Conservation (phyloP, 2,888 invertebrate genomes). For the Chymomyza fuscimana region DNA sequence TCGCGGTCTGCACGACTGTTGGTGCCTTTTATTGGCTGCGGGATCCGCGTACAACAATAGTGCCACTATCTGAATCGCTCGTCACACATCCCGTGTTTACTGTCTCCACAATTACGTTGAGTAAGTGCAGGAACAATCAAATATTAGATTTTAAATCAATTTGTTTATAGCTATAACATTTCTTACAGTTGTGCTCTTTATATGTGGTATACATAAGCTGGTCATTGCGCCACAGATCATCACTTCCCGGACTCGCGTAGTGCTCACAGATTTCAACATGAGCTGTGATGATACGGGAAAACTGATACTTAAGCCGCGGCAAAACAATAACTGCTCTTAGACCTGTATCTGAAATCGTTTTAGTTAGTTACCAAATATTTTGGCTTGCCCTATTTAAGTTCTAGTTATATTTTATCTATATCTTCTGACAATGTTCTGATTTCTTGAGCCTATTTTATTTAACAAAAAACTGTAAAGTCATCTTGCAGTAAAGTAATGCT, state of each 20-base stretch:
- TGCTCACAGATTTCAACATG: slow-evolving; percentile 97
- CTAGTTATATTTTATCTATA: neutral
- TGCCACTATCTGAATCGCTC: slow-evolving; percentile 93
- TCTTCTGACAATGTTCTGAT: too few relatives aligned
- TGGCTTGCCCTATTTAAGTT: slow-evolving; percentile 29
- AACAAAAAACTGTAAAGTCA: too few relatives aligned
- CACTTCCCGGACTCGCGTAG: slow-evolving; percentile 92
- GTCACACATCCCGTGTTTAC: slow-evolving; percentile 97
- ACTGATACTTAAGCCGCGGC: slow-evolving; percentile 94
- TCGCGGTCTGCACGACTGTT: slow-evolving; percentile 94
- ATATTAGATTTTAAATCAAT: neutral
- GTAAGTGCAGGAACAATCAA: slow-evolving; percentile 80
- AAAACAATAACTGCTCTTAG: slow-evolving; percentile 80
- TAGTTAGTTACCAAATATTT: slow-evolving; percentile 32
- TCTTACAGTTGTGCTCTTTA: slow-evolving; percentile 88
- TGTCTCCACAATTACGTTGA: slow-evolving; percentile 89
- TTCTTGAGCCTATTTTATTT: too few relatives aligned
- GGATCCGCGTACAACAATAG: slow-evolving; percentile 95
- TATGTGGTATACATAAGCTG: slow-evolving; percentile 95
- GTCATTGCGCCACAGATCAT: slow-evolving; percentile 98
- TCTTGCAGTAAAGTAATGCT: too few relatives aligned
- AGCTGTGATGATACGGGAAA: slow-evolving; percentile 98
- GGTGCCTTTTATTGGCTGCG: slow-evolving; percentile 98
- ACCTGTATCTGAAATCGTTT: neutral
- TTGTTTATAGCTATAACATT: neutral